phyloP scores from a whole-genome alignment of 2,888 invertebrate genomes.

The Hyposoter didymator region DNA sequence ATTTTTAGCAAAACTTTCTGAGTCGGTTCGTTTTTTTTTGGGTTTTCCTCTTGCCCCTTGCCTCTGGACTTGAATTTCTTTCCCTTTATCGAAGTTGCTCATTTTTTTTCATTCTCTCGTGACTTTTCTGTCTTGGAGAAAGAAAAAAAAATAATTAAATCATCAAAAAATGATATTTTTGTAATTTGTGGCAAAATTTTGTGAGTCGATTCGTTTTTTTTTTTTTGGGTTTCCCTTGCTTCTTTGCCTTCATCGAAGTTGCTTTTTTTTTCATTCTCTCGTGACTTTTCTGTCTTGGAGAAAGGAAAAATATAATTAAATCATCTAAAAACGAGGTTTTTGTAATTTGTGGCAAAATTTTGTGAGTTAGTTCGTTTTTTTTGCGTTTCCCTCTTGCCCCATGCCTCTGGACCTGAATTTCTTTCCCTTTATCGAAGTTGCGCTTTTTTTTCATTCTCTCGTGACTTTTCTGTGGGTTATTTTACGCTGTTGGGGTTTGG shows the following conservation, averaged over 20 bases:
- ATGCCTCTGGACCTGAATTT: not conserved
- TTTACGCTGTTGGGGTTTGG: too few relatives aligned
- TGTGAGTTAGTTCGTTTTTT: too few relatives aligned
- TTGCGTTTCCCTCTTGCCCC: too few relatives aligned
- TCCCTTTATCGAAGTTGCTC: not conserved
- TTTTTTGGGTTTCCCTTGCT: not conserved
- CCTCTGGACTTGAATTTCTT: not conserved
- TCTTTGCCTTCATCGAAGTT: not conserved
- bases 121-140: not conserved
- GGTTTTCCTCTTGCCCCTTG: too few relatives aligned
- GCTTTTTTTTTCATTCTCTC: not conserved
- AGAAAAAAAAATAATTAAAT: not conserved
- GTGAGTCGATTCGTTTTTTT: too few relatives aligned
- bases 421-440: not conserved
- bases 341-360: too few relatives aligned
- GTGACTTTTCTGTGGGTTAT: not conserved
- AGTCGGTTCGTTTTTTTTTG: too few relatives aligned
- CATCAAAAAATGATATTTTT: not conserved
- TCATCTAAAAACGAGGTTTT: not conserved
- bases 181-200: too few relatives aligned
- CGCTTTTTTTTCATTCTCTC: not conserved
- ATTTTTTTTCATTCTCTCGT: not conserved
- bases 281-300: not conserved
- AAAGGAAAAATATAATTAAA: not conserved
- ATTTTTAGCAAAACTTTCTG: too few relatives aligned